Evolutionary conservation across 2,888 invertebrate species (phyloP).

Genomic region (Dryococelus australis): DNA sequence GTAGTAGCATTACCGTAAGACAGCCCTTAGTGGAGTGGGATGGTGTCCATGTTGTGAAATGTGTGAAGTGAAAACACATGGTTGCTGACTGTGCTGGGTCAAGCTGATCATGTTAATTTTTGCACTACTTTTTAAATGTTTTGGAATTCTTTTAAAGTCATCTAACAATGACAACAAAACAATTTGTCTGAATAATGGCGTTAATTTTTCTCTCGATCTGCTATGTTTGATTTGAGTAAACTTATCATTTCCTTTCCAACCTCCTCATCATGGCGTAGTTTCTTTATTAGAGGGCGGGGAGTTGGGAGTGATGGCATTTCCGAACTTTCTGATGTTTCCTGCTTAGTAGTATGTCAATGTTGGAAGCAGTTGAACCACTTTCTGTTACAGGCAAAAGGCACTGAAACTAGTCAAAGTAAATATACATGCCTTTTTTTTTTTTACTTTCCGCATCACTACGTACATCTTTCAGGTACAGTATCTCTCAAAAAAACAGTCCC

Average conservation of each 20-base stretch:
- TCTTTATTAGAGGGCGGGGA: neutral
- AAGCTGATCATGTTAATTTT: constrained; percentile 5
- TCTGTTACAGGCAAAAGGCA: constrained; percentile 17
- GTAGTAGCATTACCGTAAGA: too few relatives aligned
- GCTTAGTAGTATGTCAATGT: constrained; percentile 28
- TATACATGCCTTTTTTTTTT: constrained; percentile 13
- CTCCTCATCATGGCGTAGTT: neutral
- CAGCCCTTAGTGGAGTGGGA: neutral
- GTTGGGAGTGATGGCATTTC: neutral
- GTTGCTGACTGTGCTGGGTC: neutral
- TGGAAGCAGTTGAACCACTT: neutral
- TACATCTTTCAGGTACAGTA: neutral
- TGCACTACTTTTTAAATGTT: constrained; percentile 6
- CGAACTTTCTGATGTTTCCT: neutral
- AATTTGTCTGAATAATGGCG: constrained; percentile 19
- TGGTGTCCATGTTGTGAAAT: neutral
- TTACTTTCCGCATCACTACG: constrained; percentile 19
- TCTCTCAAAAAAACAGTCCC: constrained; percentile 12
- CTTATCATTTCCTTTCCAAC: neutral
- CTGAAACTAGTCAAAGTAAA: constrained; percentile 13
- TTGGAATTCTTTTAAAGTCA: constrained; percentile 7
- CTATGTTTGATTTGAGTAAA: constrained; percentile 1
- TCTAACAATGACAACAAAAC: constrained; percentile 27
- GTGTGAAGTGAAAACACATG: neutral
- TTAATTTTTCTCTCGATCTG: neutral